Conservation (phyloP, 2,797 vertebrate genomes). For the Takifugu ocellatus region DNA sequence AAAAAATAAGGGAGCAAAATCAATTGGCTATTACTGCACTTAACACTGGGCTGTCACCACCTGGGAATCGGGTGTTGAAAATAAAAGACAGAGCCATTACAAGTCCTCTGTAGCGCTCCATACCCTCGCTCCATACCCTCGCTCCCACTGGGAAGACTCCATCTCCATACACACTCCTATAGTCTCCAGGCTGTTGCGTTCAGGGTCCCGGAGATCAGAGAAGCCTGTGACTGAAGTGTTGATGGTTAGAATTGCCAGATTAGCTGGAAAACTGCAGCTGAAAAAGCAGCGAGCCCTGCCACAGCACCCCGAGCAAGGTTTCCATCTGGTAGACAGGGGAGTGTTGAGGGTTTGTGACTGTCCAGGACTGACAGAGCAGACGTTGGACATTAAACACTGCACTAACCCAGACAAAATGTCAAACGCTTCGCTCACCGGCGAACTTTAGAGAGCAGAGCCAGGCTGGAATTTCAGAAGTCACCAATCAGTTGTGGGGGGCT, state of each 20-base stretch:
- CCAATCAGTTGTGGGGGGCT: background rate
- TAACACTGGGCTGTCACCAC: conserved; percentile 92
- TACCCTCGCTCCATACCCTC: conserved; percentile 56
- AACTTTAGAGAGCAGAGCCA: background rate
- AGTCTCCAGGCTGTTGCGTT: conserved; percentile 45
- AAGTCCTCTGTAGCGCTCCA: conserved; percentile 66
- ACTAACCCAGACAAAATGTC: background rate
- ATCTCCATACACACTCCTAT: conserved; percentile 63
- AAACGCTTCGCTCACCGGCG: background rate
- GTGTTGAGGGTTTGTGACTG: conserved; percentile 2
- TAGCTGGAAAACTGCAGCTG: conserved; percentile 37
- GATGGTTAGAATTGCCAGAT: conserved; percentile 42
- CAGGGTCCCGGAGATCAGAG: conserved; percentile 47
- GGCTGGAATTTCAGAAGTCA: too few species aligned
- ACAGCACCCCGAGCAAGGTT: conserved; percentile 18
- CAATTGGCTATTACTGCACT: conserved; percentile 98
- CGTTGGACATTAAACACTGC: conserved; percentile 2
- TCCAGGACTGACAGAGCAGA: conserved; percentile 2
- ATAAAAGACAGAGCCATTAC: conserved; percentile 84
- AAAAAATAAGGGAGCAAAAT: conserved; percentile 90
- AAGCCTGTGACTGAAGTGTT: conserved; percentile 49
- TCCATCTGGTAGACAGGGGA: conserved; percentile 22
- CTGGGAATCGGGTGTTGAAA: conserved; percentile 86
- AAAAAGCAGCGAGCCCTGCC: conserved; percentile 14
- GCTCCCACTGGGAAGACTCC: conserved; percentile 59